Evolutionary conservation across 2,797 vertebrate species (phyloP).

Genomic region (Chelmon rostratus): DNA sequence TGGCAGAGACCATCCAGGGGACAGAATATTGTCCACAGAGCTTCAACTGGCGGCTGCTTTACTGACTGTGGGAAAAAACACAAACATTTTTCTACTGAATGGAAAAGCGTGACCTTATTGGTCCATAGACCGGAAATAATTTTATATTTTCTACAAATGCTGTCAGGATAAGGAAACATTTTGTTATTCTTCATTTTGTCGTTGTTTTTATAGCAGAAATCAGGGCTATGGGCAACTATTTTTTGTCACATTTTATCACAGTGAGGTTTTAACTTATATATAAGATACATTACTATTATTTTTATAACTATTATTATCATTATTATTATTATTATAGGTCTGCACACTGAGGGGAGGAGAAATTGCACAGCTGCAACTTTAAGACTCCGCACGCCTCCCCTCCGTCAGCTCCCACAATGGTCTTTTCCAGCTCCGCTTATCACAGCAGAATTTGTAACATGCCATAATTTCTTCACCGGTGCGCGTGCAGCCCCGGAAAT

Average conservation of each 20-base stretch:
- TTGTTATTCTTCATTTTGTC: no score
- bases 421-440: slow-evolving; percentile 94
- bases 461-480: slow-evolving; percentile 91
- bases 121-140: not conserved
- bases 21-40: slow-evolving; percentile 46
- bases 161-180: not conserved
- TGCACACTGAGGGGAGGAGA: not conserved
- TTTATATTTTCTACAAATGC: not conserved
- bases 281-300: not conserved
- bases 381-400: slow-evolving; percentile 89
- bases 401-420: slow-evolving; percentile 88
- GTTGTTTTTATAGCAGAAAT: not conserved
- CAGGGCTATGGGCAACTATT: not conserved
- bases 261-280: not conserved
- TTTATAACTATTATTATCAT: not conserved
- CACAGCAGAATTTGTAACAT: slow-evolving; percentile 94
- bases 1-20: slow-evolving; percentile 89
- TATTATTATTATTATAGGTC: not conserved
- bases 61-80: not conserved
- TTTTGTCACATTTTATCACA: not conserved
- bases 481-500: slow-evolving; percentile 68
- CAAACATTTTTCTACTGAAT: not conserved
- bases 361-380: slow-evolving; percentile 91
- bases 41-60: slow-evolving; percentile 6
- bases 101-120: not conserved